phyloP scores from a whole-genome alignment of 2,113 vertebrate species.

The Podiceps cristatus region DNA sequence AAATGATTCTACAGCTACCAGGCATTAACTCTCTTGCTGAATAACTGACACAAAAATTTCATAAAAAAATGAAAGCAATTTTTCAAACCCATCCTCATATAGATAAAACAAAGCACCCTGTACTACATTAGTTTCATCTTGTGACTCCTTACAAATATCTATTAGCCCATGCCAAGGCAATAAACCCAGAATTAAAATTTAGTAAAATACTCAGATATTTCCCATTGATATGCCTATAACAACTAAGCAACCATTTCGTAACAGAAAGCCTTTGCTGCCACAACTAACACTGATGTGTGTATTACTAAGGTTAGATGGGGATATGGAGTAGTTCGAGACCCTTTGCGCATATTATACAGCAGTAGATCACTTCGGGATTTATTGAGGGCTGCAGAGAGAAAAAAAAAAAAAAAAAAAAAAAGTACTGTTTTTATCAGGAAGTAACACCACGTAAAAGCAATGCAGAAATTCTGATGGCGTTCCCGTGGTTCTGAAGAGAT shows the following conservation, averaged over 20 bases:
- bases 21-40: slow-evolving; percentile 3
- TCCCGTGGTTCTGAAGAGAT: not conserved
- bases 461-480: not conserved
- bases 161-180: not conserved
- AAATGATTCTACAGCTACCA: not conserved
- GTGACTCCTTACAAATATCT: not conserved
- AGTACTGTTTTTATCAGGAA: not conserved
- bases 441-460: not conserved
- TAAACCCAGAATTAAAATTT: not conserved
- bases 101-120: not conserved
- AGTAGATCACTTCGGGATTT: not conserved
- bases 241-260: not conserved
- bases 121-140: not conserved
- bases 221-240: not conserved
- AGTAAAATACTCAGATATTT: not conserved
- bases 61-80: not conserved
- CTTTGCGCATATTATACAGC: not conserved
- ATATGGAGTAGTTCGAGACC: not conserved
- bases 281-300: not conserved
- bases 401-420: not conserved
- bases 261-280: slow-evolving; percentile 28
- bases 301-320: not conserved
- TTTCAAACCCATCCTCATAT: not conserved
- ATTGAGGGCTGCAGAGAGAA: not conserved
- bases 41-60: slow-evolving; percentile 26